Conservation (phyloP, 2,113 vertebrate genomes). For the Melanerpes aurifrons region DNA sequence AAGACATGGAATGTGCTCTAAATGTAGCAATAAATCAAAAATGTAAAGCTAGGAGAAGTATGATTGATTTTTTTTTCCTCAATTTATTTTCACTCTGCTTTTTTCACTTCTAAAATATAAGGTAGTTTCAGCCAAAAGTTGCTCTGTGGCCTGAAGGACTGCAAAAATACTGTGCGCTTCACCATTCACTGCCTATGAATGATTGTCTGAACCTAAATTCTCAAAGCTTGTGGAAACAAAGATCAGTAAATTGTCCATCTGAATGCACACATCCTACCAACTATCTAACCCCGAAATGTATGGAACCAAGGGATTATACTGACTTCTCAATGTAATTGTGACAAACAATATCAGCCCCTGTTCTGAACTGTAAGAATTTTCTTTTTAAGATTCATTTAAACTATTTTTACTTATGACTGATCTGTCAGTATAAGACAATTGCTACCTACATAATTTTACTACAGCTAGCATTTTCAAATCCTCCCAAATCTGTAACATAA, state of each 20-base stretch:
- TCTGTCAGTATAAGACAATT: constrained; percentile 3
- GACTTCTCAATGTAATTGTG: not conserved
- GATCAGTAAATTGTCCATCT: not conserved
- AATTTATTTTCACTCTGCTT: not conserved
- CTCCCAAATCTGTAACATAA: not conserved
- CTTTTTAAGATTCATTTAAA: constrained; percentile 18
- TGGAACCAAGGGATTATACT: not conserved
- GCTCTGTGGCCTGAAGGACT: not conserved
- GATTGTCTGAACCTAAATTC: not conserved
- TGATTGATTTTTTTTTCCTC: not conserved
- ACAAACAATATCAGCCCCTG: not conserved
- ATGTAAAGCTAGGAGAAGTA: not conserved
- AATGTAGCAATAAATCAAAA: not conserved
- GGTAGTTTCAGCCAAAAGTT: not conserved
- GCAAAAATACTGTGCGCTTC: not conserved
- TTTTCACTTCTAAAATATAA: not conserved
- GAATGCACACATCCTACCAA: not conserved
- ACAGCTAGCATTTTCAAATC: constrained; percentile 6
- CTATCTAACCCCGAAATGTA: not conserved
- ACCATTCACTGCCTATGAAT: not conserved
- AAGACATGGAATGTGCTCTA: not conserved
- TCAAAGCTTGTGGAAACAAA: not conserved
- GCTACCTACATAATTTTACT: not conserved
- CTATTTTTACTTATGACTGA: constrained; percentile 37
- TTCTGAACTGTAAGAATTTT: not conserved